Evolutionary conservation across 2,888 invertebrate species (phyloP).

Genomic region (Leptopilina myrica): DNA sequence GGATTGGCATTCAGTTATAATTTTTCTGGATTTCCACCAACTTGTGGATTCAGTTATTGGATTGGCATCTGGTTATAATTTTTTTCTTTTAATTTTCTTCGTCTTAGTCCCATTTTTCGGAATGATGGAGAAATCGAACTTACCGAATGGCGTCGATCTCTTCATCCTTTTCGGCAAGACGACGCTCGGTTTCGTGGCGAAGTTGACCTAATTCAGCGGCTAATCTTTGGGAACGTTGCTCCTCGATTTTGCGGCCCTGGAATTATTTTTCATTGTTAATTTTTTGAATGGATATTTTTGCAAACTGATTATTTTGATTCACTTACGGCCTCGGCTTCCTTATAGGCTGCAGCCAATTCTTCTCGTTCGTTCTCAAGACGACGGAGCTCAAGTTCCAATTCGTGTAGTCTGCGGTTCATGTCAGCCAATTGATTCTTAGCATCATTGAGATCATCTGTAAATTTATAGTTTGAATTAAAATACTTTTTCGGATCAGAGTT

Average conservation of each 20-base stretch:
- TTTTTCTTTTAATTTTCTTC: no score
- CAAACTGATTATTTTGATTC: no score
- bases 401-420: slow-evolving; percentile 97
- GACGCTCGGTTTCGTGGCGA: slow-evolving; percentile 97
- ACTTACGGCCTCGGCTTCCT: slow-evolving; percentile 98
- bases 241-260: slow-evolving; percentile 97
- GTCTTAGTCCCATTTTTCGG: no score
- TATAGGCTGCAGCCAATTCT: slow-evolving; percentile 97
- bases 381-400: slow-evolving; percentile 97
- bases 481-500: not conserved
- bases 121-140: slow-evolving; percentile 73
- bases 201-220: slow-evolving; percentile 95
- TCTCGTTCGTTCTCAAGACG: slow-evolving; percentile 99
- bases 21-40: no score
- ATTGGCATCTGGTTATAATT: no score
- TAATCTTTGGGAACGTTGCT: slow-evolving; percentile 95
- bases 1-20: no score
- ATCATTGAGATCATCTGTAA: slow-evolving; percentile 95
- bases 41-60: no score
- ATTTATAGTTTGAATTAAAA: not conserved
- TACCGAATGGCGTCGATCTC: slow-evolving; percentile 98
- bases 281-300: not conserved
- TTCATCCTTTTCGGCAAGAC: slow-evolving; percentile 98
- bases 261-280: slow-evolving; percentile 5
- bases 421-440: slow-evolving; percentile 95